phyloP scores from a whole-genome alignment of 1,140 invertebrate genomes.

The Steinernema feltiae region DNA sequence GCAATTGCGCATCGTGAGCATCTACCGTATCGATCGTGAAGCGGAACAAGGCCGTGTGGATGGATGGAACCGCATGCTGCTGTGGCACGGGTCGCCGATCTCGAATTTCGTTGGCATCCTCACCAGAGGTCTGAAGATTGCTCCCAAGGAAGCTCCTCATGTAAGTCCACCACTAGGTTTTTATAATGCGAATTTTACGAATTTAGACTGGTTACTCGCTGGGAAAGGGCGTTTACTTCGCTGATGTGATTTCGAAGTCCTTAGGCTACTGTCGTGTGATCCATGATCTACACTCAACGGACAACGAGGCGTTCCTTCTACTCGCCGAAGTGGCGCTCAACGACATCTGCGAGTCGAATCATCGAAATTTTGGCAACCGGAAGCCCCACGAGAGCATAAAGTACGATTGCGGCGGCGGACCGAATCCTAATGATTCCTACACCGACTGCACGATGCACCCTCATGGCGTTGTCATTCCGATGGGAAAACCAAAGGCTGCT shows the following conservation, averaged over 20 bases:
- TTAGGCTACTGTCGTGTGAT: slow-evolving; percentile 89
- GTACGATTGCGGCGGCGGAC: not conserved
- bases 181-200: not conserved
- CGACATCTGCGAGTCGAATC: not conserved
- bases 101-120: slow-evolving; percentile 62
- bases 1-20: slow-evolving; percentile 55
- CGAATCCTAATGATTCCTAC: not conserved
- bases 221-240: slow-evolving; percentile 81
- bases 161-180: not conserved
- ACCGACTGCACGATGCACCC: not conserved
- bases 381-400: slow-evolving; percentile 8
- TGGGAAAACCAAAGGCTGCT: not conserved
- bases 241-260: slow-evolving; percentile 97
- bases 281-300: not conserved
- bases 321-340: not conserved
- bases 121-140: slow-evolving; percentile 61
- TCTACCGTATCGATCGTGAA: slow-evolving; percentile 59
- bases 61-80: slow-evolving; percentile 58
- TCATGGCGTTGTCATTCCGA: not conserved
- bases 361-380: not conserved
- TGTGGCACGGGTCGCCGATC: slow-evolving; percentile 63
- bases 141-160: slow-evolving; percentile 50
- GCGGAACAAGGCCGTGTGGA: slow-evolving; percentile 54
- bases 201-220: slow-evolving; percentile 89
- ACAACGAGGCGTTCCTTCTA: not conserved